Evolutionary conservation across 1,140 invertebrate species (phyloP).

Genomic region (Eurosta solidaginis): DNA sequence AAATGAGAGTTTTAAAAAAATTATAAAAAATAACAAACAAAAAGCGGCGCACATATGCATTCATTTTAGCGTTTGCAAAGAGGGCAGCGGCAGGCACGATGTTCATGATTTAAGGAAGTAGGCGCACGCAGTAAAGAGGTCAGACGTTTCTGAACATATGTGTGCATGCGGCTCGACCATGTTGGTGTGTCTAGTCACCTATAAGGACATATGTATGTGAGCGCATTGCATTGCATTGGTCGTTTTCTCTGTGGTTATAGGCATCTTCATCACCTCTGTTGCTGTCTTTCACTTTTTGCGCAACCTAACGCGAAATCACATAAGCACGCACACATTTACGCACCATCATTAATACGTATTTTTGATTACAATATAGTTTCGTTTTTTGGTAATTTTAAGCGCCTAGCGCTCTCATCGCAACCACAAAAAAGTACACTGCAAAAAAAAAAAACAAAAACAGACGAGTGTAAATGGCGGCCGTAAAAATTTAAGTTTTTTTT

Average conservation of each 20-base stretch:
- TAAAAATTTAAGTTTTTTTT: neutral
- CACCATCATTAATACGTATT: neutral
- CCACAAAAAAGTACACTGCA: neutral
- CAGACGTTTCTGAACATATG: neutral
- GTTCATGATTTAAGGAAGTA: neutral
- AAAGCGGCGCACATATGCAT: constrained; percentile 52
- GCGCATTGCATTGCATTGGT: constrained; percentile 22
- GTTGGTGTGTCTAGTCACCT: neutral
- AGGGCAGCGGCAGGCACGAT: neutral
- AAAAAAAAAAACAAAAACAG: neutral
- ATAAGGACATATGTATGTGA: constrained; percentile 23
- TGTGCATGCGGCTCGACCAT: neutral
- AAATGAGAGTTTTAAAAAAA: neutral
- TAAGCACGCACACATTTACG: constrained; percentile 25
- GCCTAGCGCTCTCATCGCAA: neutral
- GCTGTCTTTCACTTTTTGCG: constrained; percentile 44
- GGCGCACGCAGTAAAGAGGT: neutral
- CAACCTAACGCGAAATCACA: constrained; percentile 29
- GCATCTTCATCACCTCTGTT: neutral
- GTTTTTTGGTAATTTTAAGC: neutral
- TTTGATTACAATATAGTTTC: neutral
- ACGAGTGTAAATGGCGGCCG: neutral
- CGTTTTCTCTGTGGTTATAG: constrained; percentile 7
- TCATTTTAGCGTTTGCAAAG: constrained; percentile 43
- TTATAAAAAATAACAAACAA: constrained; percentile 37